Base-by-base conservation (phyloP, 2,113 vertebrate species). In the Lepisosteus oculatus region DNA sequence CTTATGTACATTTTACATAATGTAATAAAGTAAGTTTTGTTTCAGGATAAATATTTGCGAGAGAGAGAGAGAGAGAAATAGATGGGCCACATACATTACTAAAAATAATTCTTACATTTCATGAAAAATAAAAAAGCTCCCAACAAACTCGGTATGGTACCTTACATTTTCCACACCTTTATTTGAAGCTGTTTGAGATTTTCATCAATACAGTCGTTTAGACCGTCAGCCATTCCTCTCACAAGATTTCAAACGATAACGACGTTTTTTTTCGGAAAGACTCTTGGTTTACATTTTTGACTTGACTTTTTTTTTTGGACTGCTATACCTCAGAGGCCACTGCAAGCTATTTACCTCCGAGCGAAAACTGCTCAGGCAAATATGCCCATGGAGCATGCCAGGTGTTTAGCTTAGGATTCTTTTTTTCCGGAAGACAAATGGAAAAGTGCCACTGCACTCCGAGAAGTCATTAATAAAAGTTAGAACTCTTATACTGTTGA, bases 401-500 rank as follows among this genome's bases (percentile, higher is more conserved):
- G 90, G 87, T 90, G 89, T 90, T 92, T 86, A 78, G 70, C 76
- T 69, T 61, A 67, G 86, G 81, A 75, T 74, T 68, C 47, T 29
- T 80, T 86, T 83, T 88, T 89, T 88, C 87, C 84, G 83, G 78
- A 75, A 85, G 87, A 85, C 83, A 86, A 87, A 88, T 86, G 86
- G 86, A 90, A 91, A 91, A 81, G 72, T 86, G 84, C 87, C 84
- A 85, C 80, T 75, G 75, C 79, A 76, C 78, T 85, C 79, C 81
- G 84, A 83, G 79, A 81, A 68, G 73, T 77, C 73, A 84, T 90
- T 86, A 88, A 88, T 88, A 85, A 74, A 76, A 79, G 81, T 79
- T 81, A 74, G 78, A 84, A 75, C 80, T 78, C 78, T 83, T 67
- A 63, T 74, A 61, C 72, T 77, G 82, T 84, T 80, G 79, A 77